phyloP scores from a whole-genome alignment of 2,113 vertebrate species.

The Ctenodactylus gundi region DNA sequence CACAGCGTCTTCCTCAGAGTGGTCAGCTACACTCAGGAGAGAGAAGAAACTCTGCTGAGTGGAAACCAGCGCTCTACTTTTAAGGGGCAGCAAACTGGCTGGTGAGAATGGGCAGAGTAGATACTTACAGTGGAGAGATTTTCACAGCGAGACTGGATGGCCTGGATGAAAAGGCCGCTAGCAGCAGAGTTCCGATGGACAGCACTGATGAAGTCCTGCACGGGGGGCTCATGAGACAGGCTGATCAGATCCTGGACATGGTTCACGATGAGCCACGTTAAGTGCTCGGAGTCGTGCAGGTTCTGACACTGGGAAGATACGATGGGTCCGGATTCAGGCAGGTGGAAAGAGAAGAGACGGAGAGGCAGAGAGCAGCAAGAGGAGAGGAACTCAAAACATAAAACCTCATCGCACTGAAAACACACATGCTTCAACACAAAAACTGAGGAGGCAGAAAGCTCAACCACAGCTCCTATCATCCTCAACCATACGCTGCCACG shows the following conservation, averaged over 20 bases:
- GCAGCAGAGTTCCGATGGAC: constrained; percentile 97
- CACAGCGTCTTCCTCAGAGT: constrained; percentile 95
- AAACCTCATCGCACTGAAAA: neutral
- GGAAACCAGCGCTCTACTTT: neutral
- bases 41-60: neutral
- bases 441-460: neutral
- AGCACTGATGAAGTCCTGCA: constrained; percentile 98
- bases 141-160: constrained; percentile 97
- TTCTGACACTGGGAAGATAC: constrained; percentile 93
- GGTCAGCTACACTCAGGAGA: constrained; percentile 85
- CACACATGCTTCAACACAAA: accelerated
- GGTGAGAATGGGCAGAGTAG: accelerated
- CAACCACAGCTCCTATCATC: accelerated
- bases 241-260: constrained; percentile 96
- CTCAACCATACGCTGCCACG: accelerated
- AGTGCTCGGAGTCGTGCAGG: constrained; percentile 96
- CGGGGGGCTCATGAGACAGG: constrained; percentile 96
- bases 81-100: neutral
- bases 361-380: neutral
- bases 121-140: constrained; percentile 92
- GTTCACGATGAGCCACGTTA: constrained; percentile 98
- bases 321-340: neutral
- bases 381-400: neutral
- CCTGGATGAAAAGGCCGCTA: constrained; percentile 98
- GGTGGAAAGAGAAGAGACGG: neutral